Evolutionary conservation across 2,113 vertebrate genomes (phyloP).

Genomic region (Carassius carassius): DNA sequence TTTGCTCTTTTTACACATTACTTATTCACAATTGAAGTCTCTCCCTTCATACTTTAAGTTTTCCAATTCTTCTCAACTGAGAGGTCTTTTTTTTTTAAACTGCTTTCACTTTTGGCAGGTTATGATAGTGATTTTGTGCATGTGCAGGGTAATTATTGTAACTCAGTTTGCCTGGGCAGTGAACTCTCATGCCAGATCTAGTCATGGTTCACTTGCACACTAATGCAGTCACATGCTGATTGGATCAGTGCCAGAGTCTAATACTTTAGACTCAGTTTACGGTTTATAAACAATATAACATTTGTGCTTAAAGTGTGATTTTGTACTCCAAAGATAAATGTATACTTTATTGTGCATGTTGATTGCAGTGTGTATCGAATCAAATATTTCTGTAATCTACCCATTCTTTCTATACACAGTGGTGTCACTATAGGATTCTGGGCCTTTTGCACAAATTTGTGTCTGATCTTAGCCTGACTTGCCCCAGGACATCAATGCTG

Average conservation of each 20-base stretch:
- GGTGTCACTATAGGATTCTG: too few relatives aligned
- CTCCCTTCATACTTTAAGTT: neutral
- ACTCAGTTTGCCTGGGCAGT: conserved; percentile 8
- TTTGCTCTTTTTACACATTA: neutral
- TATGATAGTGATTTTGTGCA: neutral
- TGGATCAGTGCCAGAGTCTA: conserved; percentile 33
- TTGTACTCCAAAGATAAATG: neutral
- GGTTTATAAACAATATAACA: conserved; percentile 29
- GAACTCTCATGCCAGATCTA: conserved; percentile 11
- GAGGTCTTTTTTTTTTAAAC: neutral
- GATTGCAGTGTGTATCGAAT: neutral
- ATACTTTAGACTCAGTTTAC: conserved; percentile 36
- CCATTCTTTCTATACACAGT: neutral
- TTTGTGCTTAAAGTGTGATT: neutral
- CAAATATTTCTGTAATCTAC: conserved; percentile 8
- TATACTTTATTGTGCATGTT: neutral
- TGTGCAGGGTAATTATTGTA: conserved; percentile 17
- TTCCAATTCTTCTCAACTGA: neutral
- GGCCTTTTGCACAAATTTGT: too few relatives aligned
- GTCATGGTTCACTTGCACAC: neutral
- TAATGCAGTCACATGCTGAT: conserved; percentile 52
- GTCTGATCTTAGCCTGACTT: too few relatives aligned
- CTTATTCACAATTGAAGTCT: neutral
- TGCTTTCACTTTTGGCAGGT: neutral
- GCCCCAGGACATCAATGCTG: too few relatives aligned